Percentiles rank a stretch among this genome's conserved stretches.
Evolutionary conservation across 2,113 vertebrate genomes (phyloP).

Genomic region (Calypte anna): DNA sequence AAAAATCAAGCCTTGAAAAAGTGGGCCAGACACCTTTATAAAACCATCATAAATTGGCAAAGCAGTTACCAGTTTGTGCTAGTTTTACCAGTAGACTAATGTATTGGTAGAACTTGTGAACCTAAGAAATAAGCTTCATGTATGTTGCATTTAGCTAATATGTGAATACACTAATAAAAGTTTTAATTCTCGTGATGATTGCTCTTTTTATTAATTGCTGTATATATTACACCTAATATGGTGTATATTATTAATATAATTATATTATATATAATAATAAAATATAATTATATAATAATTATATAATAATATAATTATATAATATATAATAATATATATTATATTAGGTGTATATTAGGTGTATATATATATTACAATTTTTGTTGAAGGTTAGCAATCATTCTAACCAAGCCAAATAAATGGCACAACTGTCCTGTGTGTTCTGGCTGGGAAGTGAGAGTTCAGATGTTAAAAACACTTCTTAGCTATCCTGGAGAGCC

Average conservation of each 20-base stretch:
- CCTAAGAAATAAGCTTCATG: constrained; percentile 87
- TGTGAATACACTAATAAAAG: constrained; percentile 95
- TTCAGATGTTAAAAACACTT: background rate
- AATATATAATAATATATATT: too few species aligned
- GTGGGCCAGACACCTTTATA: constrained; percentile 40
- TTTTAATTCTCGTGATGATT: constrained; percentile 83
- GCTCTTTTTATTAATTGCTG: background rate
- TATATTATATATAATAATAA: too few species aligned
- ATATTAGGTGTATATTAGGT: too few species aligned
- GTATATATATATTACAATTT: background rate
- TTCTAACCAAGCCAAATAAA: background rate
- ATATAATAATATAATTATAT: too few species aligned
- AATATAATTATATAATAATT: too few species aligned
- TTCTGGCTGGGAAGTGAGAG: background rate
- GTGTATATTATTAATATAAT: too few species aligned
- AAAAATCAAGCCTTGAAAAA: constrained; percentile 62
- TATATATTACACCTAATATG: background rate
- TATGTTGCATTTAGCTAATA: constrained; percentile 93
- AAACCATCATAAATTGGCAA: constrained; percentile 49
- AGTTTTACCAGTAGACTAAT: constrained; percentile 87
- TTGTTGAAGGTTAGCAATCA: background rate
- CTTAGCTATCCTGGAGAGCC: too few species aligned
- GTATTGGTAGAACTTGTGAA: constrained; percentile 87
- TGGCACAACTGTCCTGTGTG: too few species aligned
- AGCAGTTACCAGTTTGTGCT: constrained; percentile 81